Conservation (phyloP, 2,113 vertebrate species). For the Eudyptes chrysolophus region DNA sequence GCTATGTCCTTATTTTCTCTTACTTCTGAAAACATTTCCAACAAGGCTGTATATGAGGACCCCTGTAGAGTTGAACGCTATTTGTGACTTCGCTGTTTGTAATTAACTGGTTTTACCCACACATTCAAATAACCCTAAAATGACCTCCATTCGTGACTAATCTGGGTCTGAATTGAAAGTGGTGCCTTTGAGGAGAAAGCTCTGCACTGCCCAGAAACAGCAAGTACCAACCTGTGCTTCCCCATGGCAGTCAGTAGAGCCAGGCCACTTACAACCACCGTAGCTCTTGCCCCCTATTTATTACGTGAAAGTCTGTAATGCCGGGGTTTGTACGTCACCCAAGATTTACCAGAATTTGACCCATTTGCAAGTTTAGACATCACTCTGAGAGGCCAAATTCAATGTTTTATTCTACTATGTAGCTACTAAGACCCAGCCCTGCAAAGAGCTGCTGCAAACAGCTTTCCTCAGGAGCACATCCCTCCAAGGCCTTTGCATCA, state of each 20-base stretch:
- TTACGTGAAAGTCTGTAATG: not conserved
- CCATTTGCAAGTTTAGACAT: not conserved
- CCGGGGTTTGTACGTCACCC: not conserved
- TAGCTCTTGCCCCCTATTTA: not conserved
- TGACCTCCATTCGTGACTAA: slow-evolving; percentile 7
- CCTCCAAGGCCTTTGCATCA: not conserved
- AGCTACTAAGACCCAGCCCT: not conserved
- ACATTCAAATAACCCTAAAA: not conserved
- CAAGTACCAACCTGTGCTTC: not conserved
- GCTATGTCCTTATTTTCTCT: slow-evolving; percentile 15
- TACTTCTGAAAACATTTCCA: not conserved
- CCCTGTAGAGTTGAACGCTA: not conserved
- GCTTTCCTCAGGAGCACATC: not conserved
- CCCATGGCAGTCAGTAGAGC: not conserved
- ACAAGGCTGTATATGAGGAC: not conserved
- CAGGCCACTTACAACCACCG: not conserved
- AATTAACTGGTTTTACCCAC: not conserved
- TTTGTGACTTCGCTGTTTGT: not conserved
- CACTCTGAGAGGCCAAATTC: not conserved
- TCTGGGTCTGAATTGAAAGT: not conserved
- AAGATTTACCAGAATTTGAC: not conserved
- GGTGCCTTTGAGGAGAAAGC: not conserved
- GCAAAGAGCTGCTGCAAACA: not conserved
- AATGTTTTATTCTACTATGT: not conserved
- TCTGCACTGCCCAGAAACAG: not conserved